Conservation (phyloP, 2,888 invertebrate species). For the Yponomeuta sedellus region DNA sequence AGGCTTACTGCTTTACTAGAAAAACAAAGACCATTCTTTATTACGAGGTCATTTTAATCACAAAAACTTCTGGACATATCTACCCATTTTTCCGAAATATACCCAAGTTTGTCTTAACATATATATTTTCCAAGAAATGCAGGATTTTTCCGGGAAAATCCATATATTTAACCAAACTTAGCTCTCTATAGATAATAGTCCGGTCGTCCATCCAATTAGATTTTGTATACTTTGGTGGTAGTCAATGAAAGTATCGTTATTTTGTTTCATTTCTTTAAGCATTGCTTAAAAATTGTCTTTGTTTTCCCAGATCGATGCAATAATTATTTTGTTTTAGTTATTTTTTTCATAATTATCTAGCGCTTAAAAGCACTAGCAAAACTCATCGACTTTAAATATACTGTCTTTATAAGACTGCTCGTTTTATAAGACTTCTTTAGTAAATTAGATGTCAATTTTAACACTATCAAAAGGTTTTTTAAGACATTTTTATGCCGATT, state of each 20-base stretch:
- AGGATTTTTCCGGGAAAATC: conserved; percentile 33
- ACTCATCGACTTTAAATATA: conserved; percentile 29
- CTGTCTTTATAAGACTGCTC: conserved; percentile 56
- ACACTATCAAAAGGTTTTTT: conserved; percentile 9
- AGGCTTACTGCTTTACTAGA: conserved; percentile 64
- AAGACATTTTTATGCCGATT: conserved; percentile 7
- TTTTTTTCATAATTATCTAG: background rate
- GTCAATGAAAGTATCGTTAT: no score
- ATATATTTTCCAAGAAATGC: conserved; percentile 30
- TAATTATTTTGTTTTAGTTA: conserved; percentile 21
- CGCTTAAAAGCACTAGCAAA: background rate
- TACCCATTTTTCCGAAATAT: no score
- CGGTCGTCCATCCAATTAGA: no score
- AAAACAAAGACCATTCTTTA: conserved; percentile 42
- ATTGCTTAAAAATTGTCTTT: conserved; percentile 31
- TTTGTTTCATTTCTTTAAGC: no score
- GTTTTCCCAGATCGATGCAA: conserved; percentile 47
- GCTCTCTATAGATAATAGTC: no score
- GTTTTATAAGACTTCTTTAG: conserved; percentile 47
- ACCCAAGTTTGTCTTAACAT: background rate
- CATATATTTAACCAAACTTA: background rate
- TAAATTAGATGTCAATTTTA: conserved; percentile 34
- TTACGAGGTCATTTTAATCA: background rate
- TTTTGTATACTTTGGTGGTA: no score
- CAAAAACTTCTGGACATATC: background rate